Evolutionary conservation across 2,113 vertebrate genomes (phyloP), one percentile per base, ranked within the genome.

Genomic region (Meles meles): DNA sequence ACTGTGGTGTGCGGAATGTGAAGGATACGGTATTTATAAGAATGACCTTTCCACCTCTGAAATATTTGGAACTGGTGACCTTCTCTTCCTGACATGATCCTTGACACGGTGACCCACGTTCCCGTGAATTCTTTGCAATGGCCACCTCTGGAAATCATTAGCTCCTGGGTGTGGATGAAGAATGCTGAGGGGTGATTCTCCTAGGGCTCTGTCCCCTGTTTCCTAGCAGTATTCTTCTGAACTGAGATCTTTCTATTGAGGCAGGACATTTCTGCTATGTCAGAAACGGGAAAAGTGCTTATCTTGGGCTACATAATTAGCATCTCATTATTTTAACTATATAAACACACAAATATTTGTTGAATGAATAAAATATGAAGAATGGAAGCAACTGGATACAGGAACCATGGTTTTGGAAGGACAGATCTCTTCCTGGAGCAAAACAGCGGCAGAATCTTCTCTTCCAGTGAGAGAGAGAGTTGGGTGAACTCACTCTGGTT

Each of bases 141-240:
- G 61, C 47, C 44, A 11, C 55, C 93, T 96, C 98, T 98, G 97
- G 97, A 97, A 98, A 59, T 96, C 93, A 96, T 98, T 97, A 97
- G 93, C 82, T 90, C 69, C 63, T 59, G 79, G 80, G 65, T 25
- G 0, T 37, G 81, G 97, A 49, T 29, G 21, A 90, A 85, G 55
- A 71, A 81, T 84, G 88, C 29, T 44, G 77, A 85, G 86, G 59
- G 61, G 34, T 49, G 63, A 93, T 37, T 49, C 74, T 25, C 69
- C 71, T 63, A 63, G 84, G 49, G 44, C 47, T 92, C 49, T 15
- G 80, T 69, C 81, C 80, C 93, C 14, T 5, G 57, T 93, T 84
- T 90, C 92, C 69, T 17, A 31, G 29, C 37, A 74, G 55, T 71
- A 6, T 89, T 90, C 80, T 86, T 96, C 37, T 59, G 39, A 90